A percentile compares a stretch with the other conserved stretches of the same genome.
Conservation (phyloP, 2,113 vertebrate genomes). For the Quiscalus mexicanus region DNA sequence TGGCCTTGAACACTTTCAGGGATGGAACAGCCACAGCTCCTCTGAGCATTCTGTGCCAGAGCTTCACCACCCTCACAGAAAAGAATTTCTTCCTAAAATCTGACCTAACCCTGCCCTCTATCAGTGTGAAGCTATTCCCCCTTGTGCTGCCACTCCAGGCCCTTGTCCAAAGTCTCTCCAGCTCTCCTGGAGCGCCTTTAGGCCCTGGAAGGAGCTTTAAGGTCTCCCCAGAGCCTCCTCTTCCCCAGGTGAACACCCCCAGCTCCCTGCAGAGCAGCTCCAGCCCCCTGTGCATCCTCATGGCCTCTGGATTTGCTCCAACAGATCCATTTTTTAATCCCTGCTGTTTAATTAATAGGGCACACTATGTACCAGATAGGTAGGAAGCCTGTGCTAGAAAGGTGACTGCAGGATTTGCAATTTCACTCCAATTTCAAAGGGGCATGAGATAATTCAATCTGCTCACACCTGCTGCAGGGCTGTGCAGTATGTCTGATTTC, state of each 20-base stretch:
- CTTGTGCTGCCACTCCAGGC: background rate
- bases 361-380: fast-evolving
- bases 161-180: background rate
- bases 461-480: background rate
- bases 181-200: background rate
- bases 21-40: background rate
- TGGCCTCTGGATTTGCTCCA: background rate
- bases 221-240: background rate
- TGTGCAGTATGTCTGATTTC: background rate
- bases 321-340: background rate
- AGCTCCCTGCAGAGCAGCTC: background rate
- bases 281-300: background rate
- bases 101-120: fast-evolving
- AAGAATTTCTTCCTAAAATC: background rate
- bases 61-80: fast-evolving
- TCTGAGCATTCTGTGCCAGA: fast-evolving
- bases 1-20: background rate
- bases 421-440: background rate
- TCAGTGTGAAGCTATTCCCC: background rate
- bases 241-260: background rate
- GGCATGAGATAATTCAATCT: background rate
- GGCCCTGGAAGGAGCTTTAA: background rate
- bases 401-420: background rate
- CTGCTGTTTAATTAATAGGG: background rate
- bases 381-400: background rate